A percentile compares a stretch with the other conserved stretches of the same genome.
phyloP scores from a whole-genome alignment of 2,113 vertebrate species.

The Cygnus buccinator region DNA sequence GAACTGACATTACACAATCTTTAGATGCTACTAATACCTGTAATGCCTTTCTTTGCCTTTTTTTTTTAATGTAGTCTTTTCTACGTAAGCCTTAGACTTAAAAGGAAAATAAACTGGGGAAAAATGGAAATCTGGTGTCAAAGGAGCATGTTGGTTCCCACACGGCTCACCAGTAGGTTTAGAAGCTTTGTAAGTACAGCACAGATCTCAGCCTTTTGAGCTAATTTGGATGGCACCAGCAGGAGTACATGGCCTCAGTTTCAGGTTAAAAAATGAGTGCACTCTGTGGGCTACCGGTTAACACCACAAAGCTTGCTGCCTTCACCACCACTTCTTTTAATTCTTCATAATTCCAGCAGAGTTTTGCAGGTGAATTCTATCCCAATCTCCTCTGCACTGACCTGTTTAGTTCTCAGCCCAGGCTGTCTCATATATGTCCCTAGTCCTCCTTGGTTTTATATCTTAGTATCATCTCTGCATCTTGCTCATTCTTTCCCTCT shows the following conservation, averaged over 20 bases:
- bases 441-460: background rate
- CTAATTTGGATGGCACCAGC: background rate
- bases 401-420: background rate
- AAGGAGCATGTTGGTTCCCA: background rate
- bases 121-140: background rate
- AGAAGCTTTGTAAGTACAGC: background rate
- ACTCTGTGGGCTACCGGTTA: background rate
- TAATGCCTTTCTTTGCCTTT: background rate
- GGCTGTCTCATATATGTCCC: background rate
- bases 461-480: background rate
- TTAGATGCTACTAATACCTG: background rate
- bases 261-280: background rate
- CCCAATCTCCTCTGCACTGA: background rate
- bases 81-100: background rate
- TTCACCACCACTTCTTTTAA: background rate
- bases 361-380: background rate
- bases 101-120: background rate
- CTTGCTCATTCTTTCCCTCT: background rate
- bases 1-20: background rate
- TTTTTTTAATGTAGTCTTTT: background rate
- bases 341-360: background rate
- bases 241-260: background rate
- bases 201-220: background rate
- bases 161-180: background rate
- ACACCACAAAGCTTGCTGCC: background rate